These are phyloP conservation scores for Chalcosyrphus nemorum DNA, from an alignment of 2,888 invertebrate species.

Conservation along the genomic window DNA sequence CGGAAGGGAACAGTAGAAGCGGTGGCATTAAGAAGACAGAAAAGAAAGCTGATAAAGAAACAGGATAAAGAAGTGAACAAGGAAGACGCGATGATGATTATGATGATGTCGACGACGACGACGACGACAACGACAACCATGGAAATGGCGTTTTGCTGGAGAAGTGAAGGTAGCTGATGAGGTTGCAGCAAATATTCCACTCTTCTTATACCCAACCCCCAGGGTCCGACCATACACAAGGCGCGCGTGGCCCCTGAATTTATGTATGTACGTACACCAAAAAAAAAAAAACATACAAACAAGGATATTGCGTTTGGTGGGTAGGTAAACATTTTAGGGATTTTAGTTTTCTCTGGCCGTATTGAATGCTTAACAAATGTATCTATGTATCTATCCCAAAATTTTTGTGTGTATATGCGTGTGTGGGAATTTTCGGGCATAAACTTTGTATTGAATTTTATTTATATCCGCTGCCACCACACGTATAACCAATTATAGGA, in stretches of 20 bases:
- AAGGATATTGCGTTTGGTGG: constrained; percentile 65
- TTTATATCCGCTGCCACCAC: constrained; percentile 63
- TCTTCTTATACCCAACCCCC: constrained; percentile 1
- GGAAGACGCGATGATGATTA: constrained; percentile 68
- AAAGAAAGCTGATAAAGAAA: constrained; percentile 70
- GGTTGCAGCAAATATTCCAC: constrained; percentile 51
- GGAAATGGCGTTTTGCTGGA: constrained; percentile 14
- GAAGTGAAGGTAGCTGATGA: constrained; percentile 44
- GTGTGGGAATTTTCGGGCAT: constrained; percentile 60
- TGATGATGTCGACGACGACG: constrained; percentile 66
- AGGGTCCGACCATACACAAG: not conserved
- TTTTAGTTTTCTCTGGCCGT: constrained; percentile 66
- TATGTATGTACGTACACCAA: constrained; percentile 37
- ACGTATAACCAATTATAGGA: constrained; percentile 62
- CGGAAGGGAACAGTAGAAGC: constrained; percentile 4
- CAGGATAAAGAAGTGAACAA: constrained; percentile 67
- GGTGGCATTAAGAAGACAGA: constrained; percentile 50
- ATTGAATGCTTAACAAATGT: constrained; percentile 61
- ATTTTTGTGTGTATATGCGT: constrained; percentile 27
- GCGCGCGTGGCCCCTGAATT: constrained; percentile 64
- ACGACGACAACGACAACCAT: constrained; percentile 39
- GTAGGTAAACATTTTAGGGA: constrained; percentile 68
- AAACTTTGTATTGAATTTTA: constrained; percentile 71
- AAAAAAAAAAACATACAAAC: constrained; percentile 47
- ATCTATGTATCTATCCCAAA: constrained; percentile 43